Evolutionary conservation across 1,140 invertebrate genomes (phyloP), one percentile per base, ranked within the genome.

Genomic region (Drosophila navojoa): DNA sequence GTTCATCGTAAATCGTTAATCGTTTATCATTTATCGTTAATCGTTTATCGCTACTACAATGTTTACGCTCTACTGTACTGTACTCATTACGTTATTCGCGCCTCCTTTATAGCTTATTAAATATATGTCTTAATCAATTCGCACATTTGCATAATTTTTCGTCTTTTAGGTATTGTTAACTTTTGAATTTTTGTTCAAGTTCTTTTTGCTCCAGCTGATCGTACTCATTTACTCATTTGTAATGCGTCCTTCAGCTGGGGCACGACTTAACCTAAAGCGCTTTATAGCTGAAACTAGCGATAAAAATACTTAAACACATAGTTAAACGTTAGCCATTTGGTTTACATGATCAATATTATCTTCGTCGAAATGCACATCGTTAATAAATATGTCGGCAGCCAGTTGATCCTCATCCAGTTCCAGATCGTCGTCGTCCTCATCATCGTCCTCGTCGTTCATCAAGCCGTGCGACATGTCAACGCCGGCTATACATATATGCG

Each of bases 251-350:
- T 64, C 68, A 62, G 60, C 67, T 74, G 63, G 63, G 35, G 52
- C 79, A 82, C 49, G 66, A 60, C 82, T 79, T 70, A 82, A 62
- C 67, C 67, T 89, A 79, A 79, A 77, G 72, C 76, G 71, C 49
- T 68, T 71, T 89, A 80, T 69, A 87, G 87, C 84, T 54, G 75
- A 86, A 86, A 87, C 61, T 86, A 69, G 69, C 84, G 66, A 72
- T 89, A 82, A 79, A 86, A 85, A 74, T 85, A 66, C 81, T 79
- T 72, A 62, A 67, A 78, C 72, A 73, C 74, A 76, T 90, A 72
- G 82, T 90, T 92, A 92, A 84, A 92, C 91, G 74, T 79, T 92
- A 54, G 91, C 91, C 79, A 91, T 89, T 86, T 91, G 91, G 77
- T 90, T 90, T 60, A 90, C 75, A 81, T 87, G 81, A 55, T 90